phyloP scores from a whole-genome alignment of 1,140 invertebrate genomes.

The Bicyclus anynana region DNA sequence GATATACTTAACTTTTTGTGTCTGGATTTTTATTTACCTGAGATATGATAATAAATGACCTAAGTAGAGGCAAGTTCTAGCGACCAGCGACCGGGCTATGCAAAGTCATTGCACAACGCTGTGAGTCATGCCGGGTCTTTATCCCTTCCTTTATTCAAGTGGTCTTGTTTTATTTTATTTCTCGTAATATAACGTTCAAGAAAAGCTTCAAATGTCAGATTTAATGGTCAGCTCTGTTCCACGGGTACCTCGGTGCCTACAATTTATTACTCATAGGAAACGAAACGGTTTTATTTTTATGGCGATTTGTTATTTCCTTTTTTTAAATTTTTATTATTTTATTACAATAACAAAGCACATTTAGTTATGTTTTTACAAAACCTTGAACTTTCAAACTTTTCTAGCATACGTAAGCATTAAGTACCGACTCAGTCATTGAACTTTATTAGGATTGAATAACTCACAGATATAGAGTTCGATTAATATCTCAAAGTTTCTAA shows the following conservation, averaged over 20 bases:
- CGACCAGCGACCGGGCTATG: neutral
- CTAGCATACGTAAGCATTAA: too few species aligned
- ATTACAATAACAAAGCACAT: too few species aligned
- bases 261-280: neutral
- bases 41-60: neutral
- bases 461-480: too few species aligned
- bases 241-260: neutral
- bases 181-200: neutral
- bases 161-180: neutral
- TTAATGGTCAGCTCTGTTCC: neutral
- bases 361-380: too few species aligned
- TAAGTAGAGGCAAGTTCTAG: neutral
- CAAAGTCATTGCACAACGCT: neutral
- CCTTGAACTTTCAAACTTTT: too few species aligned
- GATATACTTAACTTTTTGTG: too few species aligned
- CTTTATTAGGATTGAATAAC: too few species aligned
- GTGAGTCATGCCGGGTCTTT: neutral
- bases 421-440: too few species aligned
- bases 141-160: constrained; percentile 1
- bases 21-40: neutral
- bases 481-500: too few species aligned
- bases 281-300: neutral
- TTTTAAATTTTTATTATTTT: neutral
- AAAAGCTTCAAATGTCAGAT: neutral
- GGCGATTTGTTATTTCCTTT: neutral